These are phyloP conservation scores for Alectoris magna DNA, from an alignment of 2,797 vertebrate genomes.

Conservation along the genomic window DNA sequence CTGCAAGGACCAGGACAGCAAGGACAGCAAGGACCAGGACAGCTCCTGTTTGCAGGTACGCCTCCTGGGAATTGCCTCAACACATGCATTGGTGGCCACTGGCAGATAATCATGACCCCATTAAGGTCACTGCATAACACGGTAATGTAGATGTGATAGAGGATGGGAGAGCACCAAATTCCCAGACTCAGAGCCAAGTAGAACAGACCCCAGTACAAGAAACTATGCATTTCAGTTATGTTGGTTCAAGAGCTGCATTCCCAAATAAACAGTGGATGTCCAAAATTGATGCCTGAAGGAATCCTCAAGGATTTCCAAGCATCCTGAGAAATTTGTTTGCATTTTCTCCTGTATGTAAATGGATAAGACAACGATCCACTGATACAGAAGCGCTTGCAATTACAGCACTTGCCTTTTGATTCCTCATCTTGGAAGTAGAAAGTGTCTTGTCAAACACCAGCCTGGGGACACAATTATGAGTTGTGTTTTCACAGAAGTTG, in stretches of 20 bases:
- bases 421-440: background rate
- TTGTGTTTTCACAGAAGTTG: conserved; percentile 3
- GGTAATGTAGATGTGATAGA: background rate
- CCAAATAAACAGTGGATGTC: background rate
- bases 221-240: background rate
- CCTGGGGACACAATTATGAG: background rate
- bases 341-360: background rate
- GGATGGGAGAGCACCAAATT: background rate
- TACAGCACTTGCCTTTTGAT: background rate
- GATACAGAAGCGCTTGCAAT: background rate
- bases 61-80: background rate
- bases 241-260: background rate
- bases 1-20: background rate
- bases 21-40: no score
- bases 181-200: background rate
- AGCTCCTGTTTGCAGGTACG: background rate
- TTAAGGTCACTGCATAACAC: background rate
- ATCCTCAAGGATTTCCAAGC: conserved; percentile 36
- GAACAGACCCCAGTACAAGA: background rate
- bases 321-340: conserved; percentile 25
- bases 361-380: background rate
- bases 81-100: background rate
- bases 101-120: background rate
- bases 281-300: conserved; percentile 28
- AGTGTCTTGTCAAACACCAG: background rate